phyloP scores from a whole-genome alignment of 2,797 vertebrate genomes.

The Mionectes olivaceus region DNA sequence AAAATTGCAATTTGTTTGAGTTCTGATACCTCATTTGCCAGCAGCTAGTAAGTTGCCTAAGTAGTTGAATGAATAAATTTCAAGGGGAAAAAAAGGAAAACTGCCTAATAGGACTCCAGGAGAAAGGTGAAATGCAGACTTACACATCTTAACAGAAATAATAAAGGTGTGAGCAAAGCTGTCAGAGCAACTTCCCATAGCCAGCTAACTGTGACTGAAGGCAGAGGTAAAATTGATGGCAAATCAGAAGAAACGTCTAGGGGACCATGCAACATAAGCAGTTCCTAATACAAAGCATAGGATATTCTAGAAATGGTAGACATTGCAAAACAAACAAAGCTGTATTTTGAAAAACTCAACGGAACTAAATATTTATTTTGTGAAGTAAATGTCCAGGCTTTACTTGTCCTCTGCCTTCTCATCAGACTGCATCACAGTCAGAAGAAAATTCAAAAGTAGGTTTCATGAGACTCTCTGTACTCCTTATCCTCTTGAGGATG shows the following conservation, averaged over 20 bases:
- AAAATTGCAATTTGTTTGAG: neutral
- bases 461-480: neutral
- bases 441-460: constrained; percentile 11
- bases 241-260: neutral
- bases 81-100: neutral
- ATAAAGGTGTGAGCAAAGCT: constrained; percentile 39
- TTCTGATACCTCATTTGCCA: neutral
- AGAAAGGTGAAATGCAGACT: constrained; percentile 23
- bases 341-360: neutral
- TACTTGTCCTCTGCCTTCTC: neutral
- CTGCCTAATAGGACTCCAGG: neutral
- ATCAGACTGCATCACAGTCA: neutral
- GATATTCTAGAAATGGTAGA: neutral
- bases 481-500: neutral
- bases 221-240: neutral
- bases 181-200: neutral
- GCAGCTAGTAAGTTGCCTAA: neutral
- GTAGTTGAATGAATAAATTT: constrained; percentile 11
- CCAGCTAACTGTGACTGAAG: neutral
- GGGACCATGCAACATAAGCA: neutral
- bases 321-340: neutral
- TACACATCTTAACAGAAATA: constrained; percentile 28
- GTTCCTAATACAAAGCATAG: neutral
- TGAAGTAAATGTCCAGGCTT: neutral
- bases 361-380: neutral